Conservation (phyloP, 30 jellyfish, hydroid and myxozoan species). For the Phacellophora camtschatica region DNA sequence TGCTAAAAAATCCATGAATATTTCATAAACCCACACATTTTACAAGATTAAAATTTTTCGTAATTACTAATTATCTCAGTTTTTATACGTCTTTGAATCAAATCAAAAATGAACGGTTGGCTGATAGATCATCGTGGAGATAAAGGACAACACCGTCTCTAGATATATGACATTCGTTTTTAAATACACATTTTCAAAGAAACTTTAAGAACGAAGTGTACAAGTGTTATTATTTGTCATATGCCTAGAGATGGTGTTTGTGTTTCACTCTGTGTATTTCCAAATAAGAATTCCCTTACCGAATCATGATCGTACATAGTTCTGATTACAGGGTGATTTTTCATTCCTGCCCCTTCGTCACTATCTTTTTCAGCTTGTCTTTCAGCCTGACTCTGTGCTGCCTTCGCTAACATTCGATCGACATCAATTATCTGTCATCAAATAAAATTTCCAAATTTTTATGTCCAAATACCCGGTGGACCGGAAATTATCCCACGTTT, state of each 20-base stretch:
- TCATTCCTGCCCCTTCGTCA: slow-evolving; percentile 96
- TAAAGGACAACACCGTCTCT: not conserved
- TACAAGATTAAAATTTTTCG: no score
- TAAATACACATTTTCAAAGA: no score
- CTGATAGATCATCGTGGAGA: not conserved
- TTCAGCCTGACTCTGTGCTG: slow-evolving; percentile 97
- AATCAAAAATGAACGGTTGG: no score
- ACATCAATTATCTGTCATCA: slow-evolving; percentile 79
- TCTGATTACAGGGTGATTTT: slow-evolving; percentile 97
- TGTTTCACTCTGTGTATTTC: not conserved
- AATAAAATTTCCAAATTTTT: not conserved
- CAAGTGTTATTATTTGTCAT: no score
- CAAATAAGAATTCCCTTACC: slow-evolving; percentile 62
- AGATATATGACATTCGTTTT: no score
- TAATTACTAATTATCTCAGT: no score
- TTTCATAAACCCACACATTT: no score
- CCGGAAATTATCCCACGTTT: no score
- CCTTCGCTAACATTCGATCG: slow-evolving; percentile 96
- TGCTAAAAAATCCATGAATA: no score
- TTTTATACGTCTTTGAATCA: no score
- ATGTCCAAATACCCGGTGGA: no score
- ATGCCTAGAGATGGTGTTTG: not conserved
- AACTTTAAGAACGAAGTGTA: no score
- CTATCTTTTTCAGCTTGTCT: slow-evolving; percentile 91
- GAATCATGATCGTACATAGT: slow-evolving; percentile 98